Evolutionary conservation across 1,140 invertebrate species (phyloP), one percentile per base, ranked within the genome.

Genomic region (Manduca sexta): DNA sequence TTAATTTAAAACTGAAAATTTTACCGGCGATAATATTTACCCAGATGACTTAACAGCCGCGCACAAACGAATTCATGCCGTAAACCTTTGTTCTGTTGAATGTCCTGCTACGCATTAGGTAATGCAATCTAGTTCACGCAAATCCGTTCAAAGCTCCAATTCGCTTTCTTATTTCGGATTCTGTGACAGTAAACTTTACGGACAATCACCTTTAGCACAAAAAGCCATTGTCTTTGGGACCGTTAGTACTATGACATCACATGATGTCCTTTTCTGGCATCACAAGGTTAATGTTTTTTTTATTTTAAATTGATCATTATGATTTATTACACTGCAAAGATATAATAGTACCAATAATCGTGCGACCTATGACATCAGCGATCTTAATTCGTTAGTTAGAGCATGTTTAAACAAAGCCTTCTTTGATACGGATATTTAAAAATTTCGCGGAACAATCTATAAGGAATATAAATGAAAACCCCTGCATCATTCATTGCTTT

Each of bases 331-430:
- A 52, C 48, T 48, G 55, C 56, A 58, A 34, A 13, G 39, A 26
- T 44, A 16, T n/a, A 65, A 73, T 56, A 58, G 50, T 64, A 64
- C 55, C 56, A 63, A 59, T 64, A 69, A 55, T 54, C 49, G 29
- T 60, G 15, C 63, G 67, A 74, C 64, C 64, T 70, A 70, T 74
- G 63, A 71, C 54, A 62, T 71, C 63, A 71, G 39, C 49, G 49
- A 45, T 54, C 65, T 63, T 60, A 58, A 33, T 15, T 38, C 7
- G 6, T 13, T 40, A 14, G 14, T 10, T 52, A 18, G n/a, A 56
- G 45, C 39, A 42, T n/a, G n/a, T n/a, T n/a, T n/a, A 2, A 21
- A 26, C 8, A 26, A 26, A 5, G 21, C 21, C 21, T 26, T 26
- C n/a, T n/a, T 26, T 26, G 21, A 5, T 26, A 26, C 21, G 21